phyloP scores from a whole-genome alignment of 2,888 invertebrate genomes.

The Trichopoda pennipes region DNA sequence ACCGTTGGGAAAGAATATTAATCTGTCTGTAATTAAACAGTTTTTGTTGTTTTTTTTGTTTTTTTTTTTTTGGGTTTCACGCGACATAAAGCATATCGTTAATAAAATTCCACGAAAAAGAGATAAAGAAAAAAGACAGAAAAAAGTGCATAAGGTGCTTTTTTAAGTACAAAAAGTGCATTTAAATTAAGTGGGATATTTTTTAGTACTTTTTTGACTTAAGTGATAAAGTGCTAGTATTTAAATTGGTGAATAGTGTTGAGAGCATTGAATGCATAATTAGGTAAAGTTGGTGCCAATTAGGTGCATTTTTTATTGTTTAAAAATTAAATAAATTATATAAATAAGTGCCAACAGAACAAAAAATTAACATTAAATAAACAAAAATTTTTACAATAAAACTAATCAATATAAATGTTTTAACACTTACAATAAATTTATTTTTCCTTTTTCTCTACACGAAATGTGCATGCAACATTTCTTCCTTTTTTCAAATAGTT shows the following conservation, averaged over 20 bases:
- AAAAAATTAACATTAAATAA: neutral
- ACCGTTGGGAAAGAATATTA: conserved; percentile 79
- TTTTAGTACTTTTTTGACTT: conserved; percentile 36
- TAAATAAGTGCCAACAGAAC: conserved; percentile 23
- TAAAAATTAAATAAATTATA: neutral
- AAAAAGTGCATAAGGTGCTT: conserved; percentile 62
- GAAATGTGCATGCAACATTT: too few species aligned
- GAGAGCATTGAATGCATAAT: conserved; percentile 37
- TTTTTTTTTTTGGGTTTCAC: conserved; percentile 29
- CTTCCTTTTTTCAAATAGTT: too few species aligned
- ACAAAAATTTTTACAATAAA: neutral
- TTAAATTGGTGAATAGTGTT: conserved; percentile 34
- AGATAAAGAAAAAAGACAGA: conserved; percentile 71
- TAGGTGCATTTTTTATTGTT: conserved; percentile 28
- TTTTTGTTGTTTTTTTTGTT: conserved; percentile 35
- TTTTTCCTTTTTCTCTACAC: neutral
- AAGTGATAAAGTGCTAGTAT: conserved; percentile 46
- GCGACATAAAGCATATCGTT: conserved; percentile 40
- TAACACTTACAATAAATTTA: neutral
- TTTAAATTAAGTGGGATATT: conserved; percentile 45
- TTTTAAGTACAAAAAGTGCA: conserved; percentile 51
- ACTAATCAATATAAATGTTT: neutral
- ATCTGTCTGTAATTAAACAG: conserved; percentile 76
- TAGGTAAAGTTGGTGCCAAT: conserved; percentile 44
- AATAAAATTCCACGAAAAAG: conserved; percentile 64